Percentiles rank a stretch among this genome's conserved stretches.
Conservation (phyloP, 2,797 vertebrate species). For the Mastacembelus armatus region DNA sequence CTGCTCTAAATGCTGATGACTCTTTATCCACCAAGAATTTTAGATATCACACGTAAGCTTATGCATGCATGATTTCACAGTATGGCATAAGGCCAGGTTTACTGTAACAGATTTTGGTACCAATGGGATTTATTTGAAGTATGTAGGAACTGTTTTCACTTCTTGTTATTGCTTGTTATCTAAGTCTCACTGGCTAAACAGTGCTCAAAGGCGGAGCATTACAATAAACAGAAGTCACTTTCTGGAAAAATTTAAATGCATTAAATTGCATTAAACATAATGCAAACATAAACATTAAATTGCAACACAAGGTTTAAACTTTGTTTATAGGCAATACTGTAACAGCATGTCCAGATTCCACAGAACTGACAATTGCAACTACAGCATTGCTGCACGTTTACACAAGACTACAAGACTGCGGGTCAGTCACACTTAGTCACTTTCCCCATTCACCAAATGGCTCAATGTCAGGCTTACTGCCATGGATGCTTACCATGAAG, state of each 20-base stretch:
- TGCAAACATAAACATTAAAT: too few species aligned
- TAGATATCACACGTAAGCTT: neutral
- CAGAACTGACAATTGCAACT: too few species aligned
- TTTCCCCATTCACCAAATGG: conserved; percentile 65
- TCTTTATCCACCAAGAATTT: too few species aligned
- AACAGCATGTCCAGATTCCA: neutral
- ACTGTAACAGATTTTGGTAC: conserved; percentile 3
- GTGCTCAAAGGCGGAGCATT: neutral
- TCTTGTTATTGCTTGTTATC: conserved; percentile 29
- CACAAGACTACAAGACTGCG: too few species aligned
- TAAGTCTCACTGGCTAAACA: neutral
- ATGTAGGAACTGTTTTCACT: conserved; percentile 16
- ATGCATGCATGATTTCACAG: neutral
- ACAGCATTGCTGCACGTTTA: too few species aligned
- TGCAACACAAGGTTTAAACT: too few species aligned
- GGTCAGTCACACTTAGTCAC: conserved; percentile 18
- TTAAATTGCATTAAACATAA: too few species aligned
- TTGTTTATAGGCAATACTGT: neutral
- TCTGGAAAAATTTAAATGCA: neutral
- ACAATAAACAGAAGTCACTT: neutral
- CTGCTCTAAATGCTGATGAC: too few species aligned
- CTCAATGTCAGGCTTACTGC: conserved; percentile 68
- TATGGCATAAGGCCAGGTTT: neutral
- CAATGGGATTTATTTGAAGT: neutral
- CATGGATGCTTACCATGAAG: conserved; percentile 50